A percentile compares a stretch with the other conserved stretches of the same genome.
phyloP scores from a whole-genome alignment of 2,797 vertebrate species.

The Malacoraja senta region DNA sequence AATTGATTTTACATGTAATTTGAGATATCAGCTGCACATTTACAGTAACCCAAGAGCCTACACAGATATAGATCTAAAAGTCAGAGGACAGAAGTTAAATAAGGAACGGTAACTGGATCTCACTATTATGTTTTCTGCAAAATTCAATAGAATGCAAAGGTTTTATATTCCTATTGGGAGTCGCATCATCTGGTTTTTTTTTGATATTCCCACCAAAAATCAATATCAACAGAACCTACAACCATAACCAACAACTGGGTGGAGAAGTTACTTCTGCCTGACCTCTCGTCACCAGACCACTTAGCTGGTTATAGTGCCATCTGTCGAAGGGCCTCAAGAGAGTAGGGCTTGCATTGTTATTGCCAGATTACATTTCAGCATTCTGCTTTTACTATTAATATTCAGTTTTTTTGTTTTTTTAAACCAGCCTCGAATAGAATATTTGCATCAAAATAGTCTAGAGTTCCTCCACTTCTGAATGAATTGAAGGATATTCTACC shows the following conservation, averaged over 20 bases:
- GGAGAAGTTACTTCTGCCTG: background rate
- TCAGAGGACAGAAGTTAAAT: background rate
- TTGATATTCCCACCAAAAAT: background rate
- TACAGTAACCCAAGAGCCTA: background rate
- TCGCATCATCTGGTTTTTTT: background rate
- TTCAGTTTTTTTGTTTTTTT: background rate
- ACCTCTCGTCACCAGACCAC: background rate
- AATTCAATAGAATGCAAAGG: constrained; percentile 13
- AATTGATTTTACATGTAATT: constrained; percentile 17
- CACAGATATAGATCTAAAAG: background rate
- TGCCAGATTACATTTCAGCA: background rate
- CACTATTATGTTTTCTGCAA: background rate
- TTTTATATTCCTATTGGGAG: background rate
- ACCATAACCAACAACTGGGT: background rate
- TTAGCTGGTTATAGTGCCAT: constrained; percentile 2
- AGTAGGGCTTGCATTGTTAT: background rate
- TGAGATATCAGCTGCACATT: constrained; percentile 13
- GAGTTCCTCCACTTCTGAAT: background rate
- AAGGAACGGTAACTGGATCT: background rate
- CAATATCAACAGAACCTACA: background rate
- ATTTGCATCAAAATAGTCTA: background rate
- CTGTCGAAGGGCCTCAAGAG: background rate
- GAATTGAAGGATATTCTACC: background rate
- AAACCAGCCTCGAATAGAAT: background rate
- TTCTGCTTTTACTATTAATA: background rate